Percentiles rank a stretch among this genome's conserved stretches.
Evolutionary conservation across 1,140 invertebrate genomes (phyloP).

Genomic region (Dreissena rostriformis): DNA sequence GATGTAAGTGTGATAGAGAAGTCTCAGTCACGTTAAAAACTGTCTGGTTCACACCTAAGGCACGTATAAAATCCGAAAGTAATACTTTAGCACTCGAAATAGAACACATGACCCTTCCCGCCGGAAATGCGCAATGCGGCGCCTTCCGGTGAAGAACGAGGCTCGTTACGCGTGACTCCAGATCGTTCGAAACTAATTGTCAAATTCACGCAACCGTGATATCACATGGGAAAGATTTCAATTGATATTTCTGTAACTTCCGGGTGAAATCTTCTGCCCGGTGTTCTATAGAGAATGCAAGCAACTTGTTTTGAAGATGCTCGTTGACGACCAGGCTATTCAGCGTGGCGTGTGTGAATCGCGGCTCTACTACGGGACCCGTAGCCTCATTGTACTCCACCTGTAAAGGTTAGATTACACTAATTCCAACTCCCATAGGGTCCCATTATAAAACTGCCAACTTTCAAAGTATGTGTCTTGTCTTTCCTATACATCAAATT

Average conservation of each 20-base stretch:
- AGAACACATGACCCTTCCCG: background rate
- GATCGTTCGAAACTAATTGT: slow-evolving; percentile 35
- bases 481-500: no score
- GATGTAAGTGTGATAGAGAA: slow-evolving; percentile 36
- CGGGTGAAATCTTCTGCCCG: background rate
- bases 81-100: background rate
- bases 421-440: no score
- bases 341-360: background rate
- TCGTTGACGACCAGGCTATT: slow-evolving; percentile 42
- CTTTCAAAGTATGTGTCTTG: no score
- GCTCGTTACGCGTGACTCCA: slow-evolving; percentile 29
- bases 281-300: slow-evolving; percentile 38
- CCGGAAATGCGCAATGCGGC: slow-evolving; percentile 29
- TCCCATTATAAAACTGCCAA: no score
- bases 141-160: slow-evolving; percentile 44
- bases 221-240: slow-evolving; percentile 41
- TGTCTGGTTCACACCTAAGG: background rate
- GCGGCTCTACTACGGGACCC: slow-evolving; percentile 7
- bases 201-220: no score
- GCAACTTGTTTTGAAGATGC: slow-evolving; percentile 38
- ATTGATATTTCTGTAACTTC: slow-evolving; percentile 20
- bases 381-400: slow-evolving; percentile 82
- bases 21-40: slow-evolving; percentile 18
- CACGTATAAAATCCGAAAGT: background rate
- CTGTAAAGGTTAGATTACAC: no score